Conservation (phyloP, 2,888 invertebrate genomes). For the Stenodera caucasica region DNA sequence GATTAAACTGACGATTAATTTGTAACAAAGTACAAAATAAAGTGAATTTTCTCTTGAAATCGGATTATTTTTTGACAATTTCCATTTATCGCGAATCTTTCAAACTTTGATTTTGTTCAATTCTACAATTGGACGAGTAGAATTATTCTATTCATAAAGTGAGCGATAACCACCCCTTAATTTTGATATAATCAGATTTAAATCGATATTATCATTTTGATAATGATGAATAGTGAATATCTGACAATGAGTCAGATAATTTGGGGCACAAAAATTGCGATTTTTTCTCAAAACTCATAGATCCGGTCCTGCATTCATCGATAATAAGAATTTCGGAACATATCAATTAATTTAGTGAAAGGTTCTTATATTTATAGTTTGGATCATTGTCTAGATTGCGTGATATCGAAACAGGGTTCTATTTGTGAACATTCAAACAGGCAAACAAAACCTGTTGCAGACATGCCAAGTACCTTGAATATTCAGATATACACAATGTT, state of each 20-base stretch:
- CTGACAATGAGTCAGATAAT: too few relatives aligned
- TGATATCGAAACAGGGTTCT: slow-evolving; percentile 17
- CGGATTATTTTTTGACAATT: too few relatives aligned
- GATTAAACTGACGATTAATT: too few relatives aligned
- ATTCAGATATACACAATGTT: slow-evolving; percentile 25
- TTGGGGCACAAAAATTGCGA: too few relatives aligned
- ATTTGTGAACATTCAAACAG: slow-evolving; percentile 28
- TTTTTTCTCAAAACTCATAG: background rate
- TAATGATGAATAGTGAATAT: too few relatives aligned
- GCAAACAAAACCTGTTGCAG: slow-evolving; percentile 29
- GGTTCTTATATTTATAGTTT: background rate
- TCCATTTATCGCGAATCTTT: too few relatives aligned
- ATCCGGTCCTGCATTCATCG: too few relatives aligned
- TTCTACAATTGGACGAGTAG: too few relatives aligned
- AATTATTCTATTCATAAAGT: background rate
- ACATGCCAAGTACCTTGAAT: slow-evolving; percentile 25
- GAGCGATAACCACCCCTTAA: background rate
- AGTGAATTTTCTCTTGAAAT: too few relatives aligned
- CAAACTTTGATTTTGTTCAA: too few relatives aligned
- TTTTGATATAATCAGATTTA: background rate
- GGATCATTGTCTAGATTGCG: slow-evolving; percentile 19
- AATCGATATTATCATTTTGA: background rate
- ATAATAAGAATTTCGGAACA: too few relatives aligned
- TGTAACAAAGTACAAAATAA: too few relatives aligned
- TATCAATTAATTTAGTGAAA: background rate